phyloP scores from a whole-genome alignment of 1,140 invertebrate species.

The Bombus soroeensis region DNA sequence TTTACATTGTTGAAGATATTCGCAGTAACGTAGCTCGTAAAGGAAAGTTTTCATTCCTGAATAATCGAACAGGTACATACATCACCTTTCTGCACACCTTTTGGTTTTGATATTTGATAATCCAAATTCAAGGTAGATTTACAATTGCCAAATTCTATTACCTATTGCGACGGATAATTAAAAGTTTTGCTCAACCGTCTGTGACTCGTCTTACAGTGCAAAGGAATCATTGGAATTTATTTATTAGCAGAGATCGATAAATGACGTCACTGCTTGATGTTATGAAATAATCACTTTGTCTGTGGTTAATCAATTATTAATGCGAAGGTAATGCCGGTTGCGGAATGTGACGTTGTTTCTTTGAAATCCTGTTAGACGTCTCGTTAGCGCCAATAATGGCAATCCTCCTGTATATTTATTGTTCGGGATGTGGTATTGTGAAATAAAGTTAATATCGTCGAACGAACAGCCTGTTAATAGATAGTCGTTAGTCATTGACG shows the following conservation, averaged over 20 bases:
- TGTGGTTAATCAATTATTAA: constrained; percentile 34
- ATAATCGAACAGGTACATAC: no score
- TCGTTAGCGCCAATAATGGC: constrained; percentile 1
- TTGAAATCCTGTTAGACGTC: constrained; percentile 33
- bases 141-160: no score
- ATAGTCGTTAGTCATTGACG: not conserved
- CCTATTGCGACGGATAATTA: no score
- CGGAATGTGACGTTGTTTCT: constrained; percentile 2
- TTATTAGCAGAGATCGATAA: not conserved
- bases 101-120: no score
- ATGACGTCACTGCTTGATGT: not conserved
- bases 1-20: no score
- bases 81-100: no score
- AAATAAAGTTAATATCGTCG: not conserved
- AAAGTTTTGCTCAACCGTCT: not conserved
- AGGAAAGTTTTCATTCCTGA: no score
- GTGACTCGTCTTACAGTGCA: no score
- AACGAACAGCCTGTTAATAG: not conserved
- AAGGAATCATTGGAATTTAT: not conserved
- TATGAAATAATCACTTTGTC: constrained; percentile 1
- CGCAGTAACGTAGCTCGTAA: no score
- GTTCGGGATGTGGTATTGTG: not conserved
- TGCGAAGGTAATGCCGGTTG: constrained; percentile 15
- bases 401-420: not conserved
- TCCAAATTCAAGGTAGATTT: no score